Evolutionary conservation across 2,888 invertebrate genomes (phyloP).

Genomic region (Cryptocephalus moraei): DNA sequence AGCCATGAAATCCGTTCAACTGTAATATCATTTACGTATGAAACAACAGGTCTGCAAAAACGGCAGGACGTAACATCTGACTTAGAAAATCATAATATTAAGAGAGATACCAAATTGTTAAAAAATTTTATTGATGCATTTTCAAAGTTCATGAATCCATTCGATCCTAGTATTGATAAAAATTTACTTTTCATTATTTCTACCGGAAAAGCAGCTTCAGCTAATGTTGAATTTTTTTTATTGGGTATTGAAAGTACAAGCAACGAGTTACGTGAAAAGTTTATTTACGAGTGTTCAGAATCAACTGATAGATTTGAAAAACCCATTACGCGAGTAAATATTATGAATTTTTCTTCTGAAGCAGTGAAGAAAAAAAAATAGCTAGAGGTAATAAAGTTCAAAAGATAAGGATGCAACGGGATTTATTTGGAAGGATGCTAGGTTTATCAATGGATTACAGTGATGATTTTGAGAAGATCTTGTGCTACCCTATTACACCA

Average conservation of each 20-base stretch:
- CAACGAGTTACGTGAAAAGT: conserved; percentile 12
- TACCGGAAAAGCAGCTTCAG: conserved; percentile 15
- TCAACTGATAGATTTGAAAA: conserved; percentile 15
- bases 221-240: conserved; percentile 13
- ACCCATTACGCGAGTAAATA: conserved; percentile 10
- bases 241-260: conserved; percentile 17
- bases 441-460: conserved; percentile 13
- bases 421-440: conserved; percentile 24
- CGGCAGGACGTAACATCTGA: conserved; percentile 7
- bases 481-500: conserved; percentile 13
- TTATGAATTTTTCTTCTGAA: conserved; percentile 12
- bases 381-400: conserved; percentile 18
- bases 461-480: conserved; percentile 12
- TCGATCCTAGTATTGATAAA: conserved; percentile 6
- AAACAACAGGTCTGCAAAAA: conserved; percentile 6
- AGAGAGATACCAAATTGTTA: conserved; percentile 8
- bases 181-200: conserved; percentile 18
- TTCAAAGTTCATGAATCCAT: conserved; percentile 9
- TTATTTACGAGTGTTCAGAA: conserved; percentile 16
- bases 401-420: conserved; percentile 20
- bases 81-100: conserved; percentile 6
- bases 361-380: conserved; percentile 12
- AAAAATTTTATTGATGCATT: conserved; percentile 7
- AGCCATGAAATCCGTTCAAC: conserved; percentile 11
- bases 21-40: conserved; percentile 6